Evolutionary conservation across 2,888 invertebrate genomes (phyloP).

Genomic region (Coecobrya sp.): DNA sequence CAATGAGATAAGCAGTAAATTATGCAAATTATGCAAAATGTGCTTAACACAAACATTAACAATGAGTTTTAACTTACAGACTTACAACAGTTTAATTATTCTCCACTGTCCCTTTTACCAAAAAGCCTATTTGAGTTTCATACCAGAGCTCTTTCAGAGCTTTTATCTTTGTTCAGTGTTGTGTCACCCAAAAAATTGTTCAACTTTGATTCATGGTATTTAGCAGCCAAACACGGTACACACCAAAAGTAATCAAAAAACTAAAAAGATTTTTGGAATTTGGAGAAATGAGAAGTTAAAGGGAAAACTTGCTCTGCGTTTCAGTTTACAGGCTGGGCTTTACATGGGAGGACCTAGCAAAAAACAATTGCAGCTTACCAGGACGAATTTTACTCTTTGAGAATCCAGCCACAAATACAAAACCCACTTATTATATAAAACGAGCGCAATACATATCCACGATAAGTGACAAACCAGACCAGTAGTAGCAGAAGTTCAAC

Average conservation of each 20-base stretch:
- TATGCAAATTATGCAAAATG: too few species aligned
- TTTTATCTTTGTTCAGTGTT: slow-evolving; percentile 22
- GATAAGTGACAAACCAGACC: too few species aligned
- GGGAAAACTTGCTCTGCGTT: neutral
- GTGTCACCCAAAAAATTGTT: neutral
- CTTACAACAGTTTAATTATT: too few species aligned
- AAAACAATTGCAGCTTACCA: slow-evolving; percentile 35
- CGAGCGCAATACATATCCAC: too few species aligned
- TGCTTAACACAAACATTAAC: too few species aligned
- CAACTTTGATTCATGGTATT: slow-evolving; percentile 24
- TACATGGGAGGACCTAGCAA: neutral
- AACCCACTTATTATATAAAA: too few species aligned
- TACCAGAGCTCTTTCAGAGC: neutral
- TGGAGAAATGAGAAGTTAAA: slow-evolving; percentile 22
- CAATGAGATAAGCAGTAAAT: too few species aligned
- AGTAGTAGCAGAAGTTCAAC: too few species aligned
- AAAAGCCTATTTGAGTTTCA: too few species aligned
- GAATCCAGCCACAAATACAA: neutral
- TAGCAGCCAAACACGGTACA: slow-evolving; percentile 51
- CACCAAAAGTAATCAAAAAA: slow-evolving; percentile 61
- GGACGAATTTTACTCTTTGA: neutral
- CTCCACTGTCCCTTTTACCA: too few species aligned
- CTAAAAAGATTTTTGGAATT: slow-evolving; percentile 77
- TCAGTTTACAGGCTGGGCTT: too few species aligned
- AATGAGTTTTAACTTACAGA: too few species aligned